These are phyloP conservation scores for Halictus ligatus DNA, from an alignment of 2,888 invertebrate genomes.

Conservation along the genomic window DNA sequence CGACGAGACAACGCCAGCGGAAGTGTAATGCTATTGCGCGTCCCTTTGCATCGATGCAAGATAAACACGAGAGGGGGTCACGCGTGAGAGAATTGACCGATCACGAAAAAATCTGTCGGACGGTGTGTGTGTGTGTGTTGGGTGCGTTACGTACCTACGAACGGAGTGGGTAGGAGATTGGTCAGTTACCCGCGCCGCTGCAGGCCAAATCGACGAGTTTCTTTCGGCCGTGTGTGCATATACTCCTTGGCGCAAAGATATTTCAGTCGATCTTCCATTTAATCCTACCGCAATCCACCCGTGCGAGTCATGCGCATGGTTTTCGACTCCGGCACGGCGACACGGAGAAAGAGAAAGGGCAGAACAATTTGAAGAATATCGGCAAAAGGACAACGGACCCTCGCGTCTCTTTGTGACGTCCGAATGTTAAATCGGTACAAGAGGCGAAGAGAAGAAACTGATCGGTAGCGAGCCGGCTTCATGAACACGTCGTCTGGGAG, in stretches of 20 bases:
- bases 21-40: slow-evolving; percentile 22
- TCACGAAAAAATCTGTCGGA: background rate
- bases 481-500: slow-evolving; percentile 53
- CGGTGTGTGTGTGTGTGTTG: background rate
- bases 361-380: slow-evolving; percentile 18
- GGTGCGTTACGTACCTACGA: background rate
- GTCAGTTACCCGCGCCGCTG: slow-evolving; percentile 21
- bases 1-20: slow-evolving; percentile 13
- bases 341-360: background rate
- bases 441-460: slow-evolving; percentile 57
- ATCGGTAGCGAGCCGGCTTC: slow-evolving; percentile 61
- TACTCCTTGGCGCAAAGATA: slow-evolving; percentile 38
- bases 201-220: slow-evolving; percentile 27
- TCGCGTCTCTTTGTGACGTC: slow-evolving; percentile 34
- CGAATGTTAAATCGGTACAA: slow-evolving; percentile 58
- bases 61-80: slow-evolving; percentile 18
- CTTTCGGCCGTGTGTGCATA: slow-evolving; percentile 7
- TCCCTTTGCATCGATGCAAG: slow-evolving; percentile 17
- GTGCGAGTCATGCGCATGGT: slow-evolving; percentile 32
- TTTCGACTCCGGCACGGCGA: background rate
- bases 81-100: slow-evolving; percentile 27
- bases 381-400: slow-evolving; percentile 25
- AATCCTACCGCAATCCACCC: slow-evolving; percentile 47
- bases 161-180: slow-evolving; percentile 7
- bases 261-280: slow-evolving; percentile 53